Evolutionary conservation across 1,140 invertebrate genomes (phyloP), one percentile per base, ranked within the genome.

Genomic region (Leptopilina clavipes): DNA sequence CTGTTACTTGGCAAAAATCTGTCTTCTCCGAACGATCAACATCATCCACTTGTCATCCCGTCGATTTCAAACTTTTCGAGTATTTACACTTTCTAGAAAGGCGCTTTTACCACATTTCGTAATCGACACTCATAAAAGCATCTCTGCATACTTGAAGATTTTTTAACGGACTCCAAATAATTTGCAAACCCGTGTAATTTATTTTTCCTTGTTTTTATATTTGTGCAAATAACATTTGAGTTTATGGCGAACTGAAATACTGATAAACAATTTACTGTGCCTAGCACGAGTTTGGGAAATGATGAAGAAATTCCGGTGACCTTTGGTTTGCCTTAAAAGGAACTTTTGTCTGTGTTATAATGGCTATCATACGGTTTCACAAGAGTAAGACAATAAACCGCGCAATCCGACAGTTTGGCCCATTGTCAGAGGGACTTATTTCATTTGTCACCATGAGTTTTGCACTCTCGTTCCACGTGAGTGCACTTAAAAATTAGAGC

Each of bases 51-150:
- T 52, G 19, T n/a, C 59, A 37, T 65, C 19, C 19, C 12, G 14
- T 22, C 56, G 10, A 25, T 31, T 65, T 31, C 14, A 65, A 65
- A 65, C 11, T 65, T 65, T 65, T 65, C 59, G 59, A 65, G 59
- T 65, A 65, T 65, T 65, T 65, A n/a, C 59, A 65, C 59, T 65
- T 65, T 65, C 22, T 65, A 65, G 31, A 65, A 65, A 37, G 5
- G 25, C 59, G 59, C 59, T 65, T 65, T 65, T 65, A 65, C 59
- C 59, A n/a, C 59, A 7, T 31, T 65, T 65, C 22, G 59, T 65
- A 65, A 65, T 31, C 59, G 19, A 22, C 25, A 12, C n/a, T 31
- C 25, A 0, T 40, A 2, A 65, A 65, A 5, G 25, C 59, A 65
- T 65, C 59, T 31, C 25, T 65, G 12, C 22, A 65, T 37, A 12